Percentiles rank a stretch among this genome's conserved stretches.
Evolutionary conservation across 2,113 vertebrate genomes (phyloP).

Genomic region (Gymnarchus niloticus): DNA sequence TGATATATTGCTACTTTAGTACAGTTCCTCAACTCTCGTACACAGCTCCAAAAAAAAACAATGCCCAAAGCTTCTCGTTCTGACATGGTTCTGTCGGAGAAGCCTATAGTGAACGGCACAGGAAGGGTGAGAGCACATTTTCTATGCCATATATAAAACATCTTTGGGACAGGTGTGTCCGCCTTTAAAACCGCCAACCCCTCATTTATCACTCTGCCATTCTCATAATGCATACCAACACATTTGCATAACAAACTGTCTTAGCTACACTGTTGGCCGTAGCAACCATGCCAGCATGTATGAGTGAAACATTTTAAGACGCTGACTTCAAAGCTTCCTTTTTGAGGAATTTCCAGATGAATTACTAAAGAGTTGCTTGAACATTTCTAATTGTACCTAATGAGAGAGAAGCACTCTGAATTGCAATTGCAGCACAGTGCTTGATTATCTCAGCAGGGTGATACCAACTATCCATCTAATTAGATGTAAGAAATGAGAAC

Average conservation of each 20-base stretch:
- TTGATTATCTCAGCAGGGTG: constrained; percentile 18
- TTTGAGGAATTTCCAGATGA: background rate
- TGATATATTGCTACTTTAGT: background rate
- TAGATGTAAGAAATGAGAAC: constrained; percentile 9
- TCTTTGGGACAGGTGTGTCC: background rate
- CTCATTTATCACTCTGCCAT: background rate
- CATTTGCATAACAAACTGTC: background rate
- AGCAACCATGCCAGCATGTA: background rate
- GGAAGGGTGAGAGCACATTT: background rate
- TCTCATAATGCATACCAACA: background rate
- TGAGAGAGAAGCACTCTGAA: constrained; percentile 1
- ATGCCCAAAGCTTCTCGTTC: background rate
- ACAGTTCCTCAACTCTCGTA: background rate
- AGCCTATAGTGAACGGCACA: background rate
- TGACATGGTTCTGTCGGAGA: background rate
- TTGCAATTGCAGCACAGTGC: background rate
- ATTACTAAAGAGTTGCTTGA: background rate
- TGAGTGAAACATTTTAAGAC: background rate
- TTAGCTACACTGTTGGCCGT: background rate
- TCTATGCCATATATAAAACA: background rate
- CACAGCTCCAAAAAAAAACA: background rate
- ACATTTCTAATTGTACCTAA: constrained; percentile 20
- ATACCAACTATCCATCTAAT: constrained; percentile 5
- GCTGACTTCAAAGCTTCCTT: background rate
- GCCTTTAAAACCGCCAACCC: background rate